These are phyloP conservation scores for Zoanthus gigantus DNA, from an alignment of 92 coral and sea anemone species.

Conservation along the genomic window DNA sequence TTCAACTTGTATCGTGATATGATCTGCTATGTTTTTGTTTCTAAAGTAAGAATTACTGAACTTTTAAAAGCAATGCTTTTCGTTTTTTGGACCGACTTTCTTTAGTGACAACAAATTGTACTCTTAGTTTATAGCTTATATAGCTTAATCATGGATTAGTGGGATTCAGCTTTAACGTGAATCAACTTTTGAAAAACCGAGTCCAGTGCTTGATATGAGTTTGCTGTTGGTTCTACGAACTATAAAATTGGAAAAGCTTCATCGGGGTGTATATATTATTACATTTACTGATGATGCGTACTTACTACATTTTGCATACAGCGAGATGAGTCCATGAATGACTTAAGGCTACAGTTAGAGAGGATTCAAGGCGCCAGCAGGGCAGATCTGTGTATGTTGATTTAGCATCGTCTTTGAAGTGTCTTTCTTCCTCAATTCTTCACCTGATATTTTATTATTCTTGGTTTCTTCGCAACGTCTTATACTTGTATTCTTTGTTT, in stretches of 20 bases:
- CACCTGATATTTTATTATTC: not conserved
- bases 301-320: constrained; percentile 57
- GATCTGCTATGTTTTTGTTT: no score
- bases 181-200: no score
- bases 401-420: not conserved
- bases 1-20: no score
- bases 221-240: not conserved
- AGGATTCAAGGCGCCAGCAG: constrained; percentile 69
- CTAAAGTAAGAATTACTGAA: no score
- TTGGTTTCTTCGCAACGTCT: no score
- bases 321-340: constrained; percentile 88
- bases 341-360: constrained; percentile 92
- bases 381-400: constrained; percentile 34
- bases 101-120: no score
- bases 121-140: no score
- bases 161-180: no score
- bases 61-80: no score
- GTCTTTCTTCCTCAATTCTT: not conserved
- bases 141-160: no score
- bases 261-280: not conserved
- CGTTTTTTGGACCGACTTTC: no score
- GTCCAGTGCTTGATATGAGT: not conserved
- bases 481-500: no score
- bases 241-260: not conserved
- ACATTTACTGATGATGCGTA: not conserved